Evolutionary conservation across 2,888 invertebrate genomes (phyloP), one percentile per base, ranked within the genome.

Genomic region (Sericinus montela): DNA sequence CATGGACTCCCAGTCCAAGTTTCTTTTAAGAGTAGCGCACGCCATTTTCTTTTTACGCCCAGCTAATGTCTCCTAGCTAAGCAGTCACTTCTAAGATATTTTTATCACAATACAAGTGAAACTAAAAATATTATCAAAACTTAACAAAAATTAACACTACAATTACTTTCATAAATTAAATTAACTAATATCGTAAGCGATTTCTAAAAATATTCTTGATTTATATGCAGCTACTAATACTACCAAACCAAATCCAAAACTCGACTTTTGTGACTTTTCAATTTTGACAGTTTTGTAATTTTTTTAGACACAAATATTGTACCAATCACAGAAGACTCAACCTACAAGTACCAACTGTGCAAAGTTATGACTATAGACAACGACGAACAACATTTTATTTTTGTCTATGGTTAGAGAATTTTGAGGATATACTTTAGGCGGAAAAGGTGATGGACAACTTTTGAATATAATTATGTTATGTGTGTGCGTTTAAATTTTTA

Each of bases 21-120:
- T 94, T 84, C 98, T 93, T 91, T 98, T 98, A 62, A 98, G 91
- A 73, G 98, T 98, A 89, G 98, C 98, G 92, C 98, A 98, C 92
- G 98, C 98, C 98, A 98, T 98, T 91, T 92, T 92, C 84, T 85
- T 91, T 86, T 81, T 89, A 90, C 90, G 90, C 91, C 90, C 89
- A 91, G 80, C 80, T 85, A 91, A 90, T 75, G 80, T 80, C 80
- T 74, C 75, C 75, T 72, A 66, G 59, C 62, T 69, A 73, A 19
- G 19, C 5, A 19, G 65, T 71, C 61, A 63, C 74, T 77, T 75
- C 69, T 67, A 67, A 68, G 73, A 64, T 64, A 66, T 56, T 58
- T 67, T 70, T 70, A 66, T 71, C 73, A 80, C 76, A 66, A 72
- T 67, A 59, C 60, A 55, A 66, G 56, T 57, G 61, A 63, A 73